Conservation (phyloP, 30 jellyfish, hydroid and myxozoan species). For the Hydra vulgaris region DNA sequence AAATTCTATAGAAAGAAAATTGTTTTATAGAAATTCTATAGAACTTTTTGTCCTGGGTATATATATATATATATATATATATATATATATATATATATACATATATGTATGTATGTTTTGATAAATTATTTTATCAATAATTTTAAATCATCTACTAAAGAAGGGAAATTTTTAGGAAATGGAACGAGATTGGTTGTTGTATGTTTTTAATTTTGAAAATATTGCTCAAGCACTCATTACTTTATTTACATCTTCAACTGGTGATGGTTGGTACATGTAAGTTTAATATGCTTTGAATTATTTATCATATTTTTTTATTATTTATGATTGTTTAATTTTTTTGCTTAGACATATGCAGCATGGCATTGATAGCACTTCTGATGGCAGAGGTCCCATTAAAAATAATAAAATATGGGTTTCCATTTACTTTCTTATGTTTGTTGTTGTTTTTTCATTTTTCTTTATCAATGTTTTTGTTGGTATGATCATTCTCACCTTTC, state of each 20-base stretch:
- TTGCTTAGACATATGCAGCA: conserved; percentile 36
- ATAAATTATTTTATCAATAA: too few relatives aligned
- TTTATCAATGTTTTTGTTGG: conserved; percentile 68
- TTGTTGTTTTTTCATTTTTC: conserved; percentile 57
- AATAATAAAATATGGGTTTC: conserved; percentile 47
- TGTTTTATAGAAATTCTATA: too few relatives aligned
- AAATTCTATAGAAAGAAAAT: too few relatives aligned
- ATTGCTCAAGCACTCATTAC: conserved; percentile 45
- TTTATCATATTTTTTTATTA: too few relatives aligned
- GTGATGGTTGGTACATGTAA: conserved; percentile 79
- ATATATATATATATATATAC: too few relatives aligned
- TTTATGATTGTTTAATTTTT: neutral
- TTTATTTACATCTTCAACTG: conserved; percentile 66
- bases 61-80: too few relatives aligned
- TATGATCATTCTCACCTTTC: conserved; percentile 58
- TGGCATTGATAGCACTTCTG: conserved; percentile 50
- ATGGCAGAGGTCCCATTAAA: conserved; percentile 43
- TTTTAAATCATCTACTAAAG: too few relatives aligned
- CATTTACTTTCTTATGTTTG: conserved; percentile 48
- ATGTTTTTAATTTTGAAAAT: conserved; percentile 58
- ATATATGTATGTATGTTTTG: too few relatives aligned
- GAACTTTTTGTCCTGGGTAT: too few relatives aligned
- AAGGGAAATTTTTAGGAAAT: conserved; percentile 2
- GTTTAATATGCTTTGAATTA: neutral
- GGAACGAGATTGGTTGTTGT: conserved; percentile 32